These are phyloP conservation scores for Lasioglossum morio DNA, from an alignment of 2,888 invertebrate genomes.

Conservation along the genomic window DNA sequence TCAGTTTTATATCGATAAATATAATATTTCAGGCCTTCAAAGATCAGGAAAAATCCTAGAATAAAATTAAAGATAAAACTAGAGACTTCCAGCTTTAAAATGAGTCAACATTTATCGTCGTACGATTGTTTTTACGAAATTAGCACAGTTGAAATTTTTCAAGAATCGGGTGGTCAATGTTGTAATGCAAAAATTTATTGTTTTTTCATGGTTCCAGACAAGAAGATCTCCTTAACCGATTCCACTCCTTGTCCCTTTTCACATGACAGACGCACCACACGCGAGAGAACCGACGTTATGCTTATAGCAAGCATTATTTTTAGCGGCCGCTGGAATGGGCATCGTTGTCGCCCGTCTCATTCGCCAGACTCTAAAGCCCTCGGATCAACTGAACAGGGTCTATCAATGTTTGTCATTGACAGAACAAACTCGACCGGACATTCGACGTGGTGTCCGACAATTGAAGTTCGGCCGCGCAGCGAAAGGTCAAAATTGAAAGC, in stretches of 20 bases:
- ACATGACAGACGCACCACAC: constrained; percentile 67
- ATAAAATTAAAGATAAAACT: too few species aligned
- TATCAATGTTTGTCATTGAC: constrained; percentile 11
- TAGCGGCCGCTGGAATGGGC: constrained; percentile 57
- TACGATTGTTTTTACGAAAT: not conserved
- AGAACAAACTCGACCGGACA: not conserved
- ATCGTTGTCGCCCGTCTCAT: constrained; percentile 40
- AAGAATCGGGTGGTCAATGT: not conserved
- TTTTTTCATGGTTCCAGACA: not conserved
- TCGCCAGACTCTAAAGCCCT: not conserved
- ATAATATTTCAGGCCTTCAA: too few species aligned
- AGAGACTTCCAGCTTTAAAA: too few species aligned
- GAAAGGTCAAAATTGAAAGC: constrained; percentile 1
- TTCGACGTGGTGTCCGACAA: not conserved
- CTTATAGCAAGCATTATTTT: constrained; percentile 72
- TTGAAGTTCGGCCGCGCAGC: not conserved
- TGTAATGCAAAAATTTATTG: not conserved
- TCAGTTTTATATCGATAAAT: too few species aligned
- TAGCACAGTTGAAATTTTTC: not conserved
- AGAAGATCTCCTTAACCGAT: constrained; percentile 4
- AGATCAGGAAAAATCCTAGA: too few species aligned
- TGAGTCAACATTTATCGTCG: too few species aligned
- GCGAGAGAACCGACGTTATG: constrained; percentile 69
- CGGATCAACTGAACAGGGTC: not conserved
- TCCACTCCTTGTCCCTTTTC: constrained; percentile 18